Evolutionary conservation across 2,888 invertebrate species (phyloP), one percentile per base, ranked within the genome.

Genomic region (Dasypogon diadema): DNA sequence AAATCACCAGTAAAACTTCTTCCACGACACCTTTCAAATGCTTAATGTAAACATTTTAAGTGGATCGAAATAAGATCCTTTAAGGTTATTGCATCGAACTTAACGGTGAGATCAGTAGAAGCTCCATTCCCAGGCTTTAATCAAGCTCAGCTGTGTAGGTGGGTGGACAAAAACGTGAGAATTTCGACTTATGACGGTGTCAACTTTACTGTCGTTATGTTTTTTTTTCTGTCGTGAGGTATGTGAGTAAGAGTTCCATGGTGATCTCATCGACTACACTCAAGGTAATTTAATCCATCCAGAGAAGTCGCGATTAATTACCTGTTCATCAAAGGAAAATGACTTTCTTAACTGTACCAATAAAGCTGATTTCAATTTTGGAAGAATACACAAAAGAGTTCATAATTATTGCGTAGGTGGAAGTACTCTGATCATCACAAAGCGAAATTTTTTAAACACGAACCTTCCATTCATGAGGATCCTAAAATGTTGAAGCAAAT

Each of bases 91-190:
- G 74, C 56, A 58, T 56, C 48, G 54, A 70, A 54, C 30, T 70
- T 70, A 70, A 70, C 70, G 70, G 70, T 70, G 70, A 70, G 70
- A 70, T 37, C 70, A 21, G 70, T 54, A 18, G 70, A 30, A 34
- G 48, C 34, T 70, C 16, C 30, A 70, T 70, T 70, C 70, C 54
- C 70, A 70, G 51, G 54, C 70, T 70, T 51, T 18, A 26, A 48
- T 48, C 65, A 22, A 16, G 70, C 21, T 12, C 70, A 70, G 51
- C 70, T 56, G 56, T 56, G 58, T 73, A 46, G 73, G 73, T 58
- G 73, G 73, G 34, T 56, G 58, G 22, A 58, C 42, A 73, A 73
- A 73, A 56, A 73, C 56, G 73, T 73, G 73, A 73, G 73, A 73
- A 73, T 58, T 56, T 58, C 73, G 46, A 37, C 22, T 73, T 73